A percentile compares a stretch with the other conserved stretches of the same genome.
These are phyloP conservation scores for Lordiphosa collinella DNA, from an alignment of 1,140 invertebrate species.

Conservation along the genomic window DNA sequence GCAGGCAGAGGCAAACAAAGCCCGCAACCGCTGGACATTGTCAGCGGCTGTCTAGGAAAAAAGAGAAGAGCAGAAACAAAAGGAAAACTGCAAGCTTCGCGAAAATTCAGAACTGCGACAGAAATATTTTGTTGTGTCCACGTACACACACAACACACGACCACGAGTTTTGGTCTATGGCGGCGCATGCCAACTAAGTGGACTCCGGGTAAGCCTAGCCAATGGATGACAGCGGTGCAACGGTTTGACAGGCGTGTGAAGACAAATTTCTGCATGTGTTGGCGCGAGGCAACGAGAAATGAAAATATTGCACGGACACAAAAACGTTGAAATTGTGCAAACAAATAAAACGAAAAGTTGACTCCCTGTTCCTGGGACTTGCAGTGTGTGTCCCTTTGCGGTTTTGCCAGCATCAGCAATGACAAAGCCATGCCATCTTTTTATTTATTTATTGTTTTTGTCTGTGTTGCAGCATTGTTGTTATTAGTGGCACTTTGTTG, in stretches of 20 bases:
- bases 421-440: constrained; percentile 68
- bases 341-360: constrained; percentile 64
- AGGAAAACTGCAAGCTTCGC: constrained; percentile 67
- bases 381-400: constrained; percentile 40
- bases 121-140: constrained; percentile 58
- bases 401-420: constrained; percentile 70
- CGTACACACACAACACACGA: constrained; percentile 40
- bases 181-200: constrained; percentile 68
- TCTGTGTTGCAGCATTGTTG: constrained; percentile 73
- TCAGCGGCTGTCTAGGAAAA: background rate
- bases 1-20: constrained; percentile 51
- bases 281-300: constrained; percentile 50
- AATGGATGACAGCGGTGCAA: constrained; percentile 71
- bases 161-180: constrained; percentile 62
- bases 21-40: constrained; percentile 17
- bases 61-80: background rate
- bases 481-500: constrained; percentile 59
- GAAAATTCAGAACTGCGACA: constrained; percentile 65
- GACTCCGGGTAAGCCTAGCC: constrained; percentile 37
- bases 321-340: constrained; percentile 57
- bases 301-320: constrained; percentile 39
- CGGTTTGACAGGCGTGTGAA: constrained; percentile 74
- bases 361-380: constrained; percentile 25
- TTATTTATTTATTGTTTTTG: constrained; percentile 77
- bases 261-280: constrained; percentile 72